These are phyloP conservation scores for Cheilinus undulatus DNA, from an alignment of 2,113 vertebrate species.

Conservation along the genomic window DNA sequence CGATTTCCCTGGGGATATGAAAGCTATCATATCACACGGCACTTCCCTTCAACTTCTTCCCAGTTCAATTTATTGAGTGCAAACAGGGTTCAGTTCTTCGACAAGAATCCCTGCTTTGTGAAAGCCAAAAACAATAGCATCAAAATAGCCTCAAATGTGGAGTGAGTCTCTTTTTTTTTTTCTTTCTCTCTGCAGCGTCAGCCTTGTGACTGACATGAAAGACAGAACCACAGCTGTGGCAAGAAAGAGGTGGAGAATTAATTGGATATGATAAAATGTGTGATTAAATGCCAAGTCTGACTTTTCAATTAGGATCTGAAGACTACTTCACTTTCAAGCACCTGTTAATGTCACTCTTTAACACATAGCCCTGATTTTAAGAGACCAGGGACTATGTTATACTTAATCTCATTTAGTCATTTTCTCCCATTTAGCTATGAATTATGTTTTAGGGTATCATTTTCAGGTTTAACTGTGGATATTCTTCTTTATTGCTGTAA, in stretches of 20 bases:
- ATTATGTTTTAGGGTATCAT: background rate
- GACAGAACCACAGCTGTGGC: background rate
- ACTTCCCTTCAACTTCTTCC: conserved; percentile 67
- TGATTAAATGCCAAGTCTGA: conserved; percentile 32
- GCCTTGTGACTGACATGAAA: conserved; percentile 3
- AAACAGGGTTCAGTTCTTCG: conserved; percentile 55
- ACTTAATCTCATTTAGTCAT: background rate
- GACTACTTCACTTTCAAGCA: conserved; percentile 9
- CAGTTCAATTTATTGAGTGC: conserved; percentile 60
- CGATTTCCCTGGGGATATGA: conserved; percentile 69
- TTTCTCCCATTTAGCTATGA: background rate
- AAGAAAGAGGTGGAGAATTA: conserved; percentile 20
- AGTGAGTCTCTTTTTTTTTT: conserved; percentile 21
- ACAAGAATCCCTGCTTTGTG: conserved; percentile 27
- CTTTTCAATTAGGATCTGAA: conserved; percentile 21
- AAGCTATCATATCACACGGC: conserved; percentile 65
- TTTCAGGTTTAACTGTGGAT: background rate
- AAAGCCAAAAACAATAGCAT: conserved; percentile 33
- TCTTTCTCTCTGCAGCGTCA: conserved; percentile 1
- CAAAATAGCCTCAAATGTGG: background rate
- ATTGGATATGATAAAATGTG: conserved; percentile 16
- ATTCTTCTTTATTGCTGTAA: background rate
- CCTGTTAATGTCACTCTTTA: conserved; percentile 1
- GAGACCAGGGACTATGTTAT: background rate
- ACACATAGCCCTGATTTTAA: background rate